Evolutionary conservation across 2,888 invertebrate genomes (phyloP), one percentile per base, ranked within the genome.

Genomic region (Zelleria hepariella): DNA sequence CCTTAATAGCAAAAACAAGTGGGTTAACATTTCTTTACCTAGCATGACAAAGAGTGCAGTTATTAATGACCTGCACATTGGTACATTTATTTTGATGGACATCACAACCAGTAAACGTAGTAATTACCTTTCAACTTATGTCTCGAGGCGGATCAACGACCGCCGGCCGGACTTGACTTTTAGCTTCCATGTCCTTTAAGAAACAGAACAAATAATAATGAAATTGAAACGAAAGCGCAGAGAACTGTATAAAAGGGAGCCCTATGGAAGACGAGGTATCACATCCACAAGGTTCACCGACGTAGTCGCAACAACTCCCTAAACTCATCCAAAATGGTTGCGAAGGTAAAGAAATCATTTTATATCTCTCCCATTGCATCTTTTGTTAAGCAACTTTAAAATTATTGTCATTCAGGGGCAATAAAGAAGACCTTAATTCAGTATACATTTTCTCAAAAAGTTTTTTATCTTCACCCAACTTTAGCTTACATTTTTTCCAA

Each of bases 151-250:
- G 51, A 51, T 51, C 56, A 32, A 21, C 32, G 47, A 56, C 56
- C 56, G 25, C 7, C 56, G 20, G n/a, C 64, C 69, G 80, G 68
- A 75, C 86, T 86, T 86, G 86, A 85, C 84, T 84, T 86, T 86
- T 78, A 82, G 65, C 23, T 56, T 21, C 27, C 32, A n/a, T 20
- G 25, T 54, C 18, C 32, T 42, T 15, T 42, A 15, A 15, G 2
- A 42, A 42, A 42, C 32, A 54, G 26, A 53, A 55, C 32, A 55
- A 55, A 48, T 15, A 48, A 48, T 23, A 57, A 57, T 21, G 48
- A 57, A 24, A 47, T 47, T 21, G 48, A 57, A 47, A 32, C n/a
- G 47, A 47, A 48, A 57, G 57, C n/a, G 25, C 18, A 26, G 20
- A 10, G 48, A 42, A 42, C 66, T 66, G 73, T 86, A 86, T 83